Conservation (phyloP, 2,113 vertebrate species). For the Scartelaos histophorus region DNA sequence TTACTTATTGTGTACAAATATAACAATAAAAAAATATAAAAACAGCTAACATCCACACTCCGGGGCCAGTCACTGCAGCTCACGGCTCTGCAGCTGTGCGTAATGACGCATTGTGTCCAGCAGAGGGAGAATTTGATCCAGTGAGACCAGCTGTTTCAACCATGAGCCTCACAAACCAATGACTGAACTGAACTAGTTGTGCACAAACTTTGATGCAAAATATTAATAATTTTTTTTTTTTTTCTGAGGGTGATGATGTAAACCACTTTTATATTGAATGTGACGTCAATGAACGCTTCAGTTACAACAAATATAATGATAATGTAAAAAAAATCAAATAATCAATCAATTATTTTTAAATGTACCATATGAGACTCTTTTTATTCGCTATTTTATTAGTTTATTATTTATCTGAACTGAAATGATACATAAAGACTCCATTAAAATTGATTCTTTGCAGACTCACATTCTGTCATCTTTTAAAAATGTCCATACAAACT, state of each 20-base stretch:
- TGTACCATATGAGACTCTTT: too few relatives aligned
- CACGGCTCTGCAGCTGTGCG: slow-evolving; percentile 6
- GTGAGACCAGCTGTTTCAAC: background rate
- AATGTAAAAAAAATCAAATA: too few relatives aligned
- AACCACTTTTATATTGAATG: too few relatives aligned
- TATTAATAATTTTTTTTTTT: background rate
- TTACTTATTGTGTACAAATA: too few relatives aligned
- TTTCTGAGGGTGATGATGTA: too few relatives aligned
- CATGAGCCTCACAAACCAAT: background rate
- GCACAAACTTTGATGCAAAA: background rate
- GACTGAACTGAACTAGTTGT: too few relatives aligned
- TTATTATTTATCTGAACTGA: too few relatives aligned
- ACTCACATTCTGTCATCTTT: background rate
- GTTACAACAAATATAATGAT: too few relatives aligned
- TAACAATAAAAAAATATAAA: too few relatives aligned
- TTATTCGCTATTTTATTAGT: too few relatives aligned
- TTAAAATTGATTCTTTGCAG: background rate
- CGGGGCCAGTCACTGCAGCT: background rate
- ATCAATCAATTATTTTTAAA: too few relatives aligned
- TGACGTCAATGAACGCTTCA: too few relatives aligned
- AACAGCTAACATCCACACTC: background rate
- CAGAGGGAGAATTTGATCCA: slow-evolving; percentile 57
- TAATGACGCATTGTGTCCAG: slow-evolving; percentile 35
- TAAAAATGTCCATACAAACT: background rate
- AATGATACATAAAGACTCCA: background rate